Base-by-base conservation (phyloP, 2,113 vertebrate species). In the Neogale vison region DNA sequence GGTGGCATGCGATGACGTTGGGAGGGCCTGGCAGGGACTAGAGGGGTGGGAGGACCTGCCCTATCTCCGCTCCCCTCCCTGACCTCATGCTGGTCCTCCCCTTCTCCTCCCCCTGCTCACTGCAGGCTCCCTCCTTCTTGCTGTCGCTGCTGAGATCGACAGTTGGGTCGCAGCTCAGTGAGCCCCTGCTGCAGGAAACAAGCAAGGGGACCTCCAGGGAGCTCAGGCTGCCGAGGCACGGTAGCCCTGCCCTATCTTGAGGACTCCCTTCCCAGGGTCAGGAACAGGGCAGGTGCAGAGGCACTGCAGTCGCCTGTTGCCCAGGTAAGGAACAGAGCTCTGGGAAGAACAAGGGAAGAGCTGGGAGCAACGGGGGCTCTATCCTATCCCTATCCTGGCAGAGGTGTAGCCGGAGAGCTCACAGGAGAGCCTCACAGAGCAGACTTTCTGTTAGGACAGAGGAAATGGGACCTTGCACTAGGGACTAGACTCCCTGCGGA, bases 81-180 rank as follows among this genome's bases (percentile, higher is more conserved):
- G 96, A 97, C 98, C 97, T 97, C 95, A 82, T n/a, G 42, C 93
- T 52, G 72, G 72, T 83, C 98, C 96, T 97, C 97, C 97, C 97
- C 88, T 84, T 97, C 96, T 96, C 97, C 98, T 97, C 97, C 98
- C 88, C 91, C 47, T 91, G 95, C 96, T 95, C 21, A 1, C 65
- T n/a, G 77, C 57, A 74, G 81, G 36, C 93, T 94, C 93, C 88
- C 97, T 97, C 95, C 96, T 90, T 34, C 81, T 94, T 72, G 20
- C 88, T 94, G 95, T 91, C 24, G 26, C 71, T 79, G 76, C 77
- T 1, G 45, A 95, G 84, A 95, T 76, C 71, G 1, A 79, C 87
- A n/a, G 93, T 82, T 45, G 2, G 59, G 97, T 89, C 21, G 18
- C 1, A 23, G 94, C 77, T 96, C 29, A 1, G 74, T 84, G 96